Evolutionary conservation across 2,113 vertebrate species (phyloP).

Genomic region (Chaetura pelagica): DNA sequence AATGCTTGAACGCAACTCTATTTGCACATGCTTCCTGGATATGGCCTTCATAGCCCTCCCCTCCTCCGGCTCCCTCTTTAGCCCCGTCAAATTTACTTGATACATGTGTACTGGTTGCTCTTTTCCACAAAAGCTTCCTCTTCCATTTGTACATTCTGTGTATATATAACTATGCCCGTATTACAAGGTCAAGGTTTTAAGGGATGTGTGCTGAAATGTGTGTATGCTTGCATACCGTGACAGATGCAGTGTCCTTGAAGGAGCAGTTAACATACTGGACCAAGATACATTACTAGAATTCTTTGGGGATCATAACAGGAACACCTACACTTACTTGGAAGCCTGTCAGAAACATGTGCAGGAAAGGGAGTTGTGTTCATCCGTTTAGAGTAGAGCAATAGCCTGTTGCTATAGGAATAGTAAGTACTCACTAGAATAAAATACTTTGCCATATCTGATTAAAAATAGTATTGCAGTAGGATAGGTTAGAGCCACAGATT

Average conservation of each 20-base stretch:
- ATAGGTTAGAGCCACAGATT: background rate
- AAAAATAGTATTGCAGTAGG: background rate
- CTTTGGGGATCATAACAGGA: background rate
- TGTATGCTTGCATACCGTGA: background rate
- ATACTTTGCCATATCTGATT: background rate
- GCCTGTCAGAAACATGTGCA: background rate
- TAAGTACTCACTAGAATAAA: background rate
- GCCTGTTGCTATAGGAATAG: background rate
- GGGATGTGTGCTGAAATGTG: background rate
- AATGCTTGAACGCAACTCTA: background rate
- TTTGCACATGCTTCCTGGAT: background rate
- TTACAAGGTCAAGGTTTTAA: background rate
- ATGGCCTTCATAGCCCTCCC: rapidly evolving
- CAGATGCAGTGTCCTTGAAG: background rate
- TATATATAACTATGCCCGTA: background rate
- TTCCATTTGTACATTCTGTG: background rate
- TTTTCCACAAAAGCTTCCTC: background rate
- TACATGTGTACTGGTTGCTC: background rate
- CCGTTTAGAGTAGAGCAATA: background rate
- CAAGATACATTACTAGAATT: background rate
- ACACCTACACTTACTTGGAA: background rate
- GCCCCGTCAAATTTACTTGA: background rate
- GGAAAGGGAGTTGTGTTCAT: background rate
- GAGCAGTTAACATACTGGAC: background rate
- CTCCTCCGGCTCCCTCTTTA: background rate